phyloP scores from a whole-genome alignment of 2,113 vertebrate species.

The Dermatemys mawii region DNA sequence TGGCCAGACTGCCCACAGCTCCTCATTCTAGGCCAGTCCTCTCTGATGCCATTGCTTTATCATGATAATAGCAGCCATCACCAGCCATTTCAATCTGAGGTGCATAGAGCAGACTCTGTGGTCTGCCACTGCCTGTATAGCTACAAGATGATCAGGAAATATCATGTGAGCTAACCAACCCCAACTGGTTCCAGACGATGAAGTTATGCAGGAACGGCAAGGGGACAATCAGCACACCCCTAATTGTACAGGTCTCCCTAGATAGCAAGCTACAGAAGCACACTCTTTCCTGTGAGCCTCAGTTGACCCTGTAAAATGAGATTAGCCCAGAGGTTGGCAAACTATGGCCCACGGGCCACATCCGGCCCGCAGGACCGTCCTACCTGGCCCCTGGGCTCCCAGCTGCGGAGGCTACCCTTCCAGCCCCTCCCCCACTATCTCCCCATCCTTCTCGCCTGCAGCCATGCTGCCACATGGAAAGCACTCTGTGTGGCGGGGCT shows the following conservation, averaged over 20 bases:
- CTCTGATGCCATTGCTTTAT: neutral
- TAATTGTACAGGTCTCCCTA: neutral
- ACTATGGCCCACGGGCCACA: too few relatives aligned
- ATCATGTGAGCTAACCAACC: neutral
- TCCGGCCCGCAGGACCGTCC: too few relatives aligned
- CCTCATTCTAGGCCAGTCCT: neutral
- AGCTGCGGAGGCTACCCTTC: too few relatives aligned
- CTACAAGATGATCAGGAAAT: neutral
- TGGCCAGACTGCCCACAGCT: rapidly evolving
- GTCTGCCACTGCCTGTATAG: neutral
- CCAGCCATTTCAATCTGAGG: rapidly evolving
- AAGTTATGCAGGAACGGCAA: conserved; percentile 1
- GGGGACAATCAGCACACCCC: neutral
- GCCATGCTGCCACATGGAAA: too few relatives aligned
- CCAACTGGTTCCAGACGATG: neutral
- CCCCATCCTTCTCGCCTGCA: too few relatives aligned
- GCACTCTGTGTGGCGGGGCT: too few relatives aligned
- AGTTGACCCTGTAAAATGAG: neutral
- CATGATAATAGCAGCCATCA: neutral
- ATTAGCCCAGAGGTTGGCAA: too few relatives aligned
- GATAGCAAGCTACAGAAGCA: neutral
- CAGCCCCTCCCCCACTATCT: too few relatives aligned
- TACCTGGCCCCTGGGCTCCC: too few relatives aligned
- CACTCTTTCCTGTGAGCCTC: neutral
- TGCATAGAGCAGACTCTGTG: neutral